These are phyloP conservation scores for Cyclopterus lumpus DNA, from an alignment of 2,797 vertebrate genomes.

Conservation along the genomic window DNA sequence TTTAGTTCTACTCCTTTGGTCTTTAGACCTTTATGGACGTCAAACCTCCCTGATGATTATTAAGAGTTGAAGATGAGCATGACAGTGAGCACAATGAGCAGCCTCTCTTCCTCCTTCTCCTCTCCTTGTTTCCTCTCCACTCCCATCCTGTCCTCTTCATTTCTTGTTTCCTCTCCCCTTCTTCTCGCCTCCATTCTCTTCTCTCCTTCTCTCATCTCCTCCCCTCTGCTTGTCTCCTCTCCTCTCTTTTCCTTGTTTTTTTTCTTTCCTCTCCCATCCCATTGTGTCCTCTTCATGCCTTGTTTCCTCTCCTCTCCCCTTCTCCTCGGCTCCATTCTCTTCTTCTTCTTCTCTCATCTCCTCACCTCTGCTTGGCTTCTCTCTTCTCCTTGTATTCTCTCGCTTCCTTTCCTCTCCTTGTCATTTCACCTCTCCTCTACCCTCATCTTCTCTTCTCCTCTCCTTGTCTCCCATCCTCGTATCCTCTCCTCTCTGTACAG, in stretches of 20 bases:
- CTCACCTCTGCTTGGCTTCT: too few species aligned
- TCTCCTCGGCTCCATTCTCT: neutral
- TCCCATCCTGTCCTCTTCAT: too few species aligned
- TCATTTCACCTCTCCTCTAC: too few species aligned
- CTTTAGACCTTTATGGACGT: constrained; percentile 15
- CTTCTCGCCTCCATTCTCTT: neutral
- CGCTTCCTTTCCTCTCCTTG: neutral
- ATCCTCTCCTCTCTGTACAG: neutral
- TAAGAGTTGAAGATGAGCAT: neutral
- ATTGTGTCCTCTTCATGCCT: neutral
- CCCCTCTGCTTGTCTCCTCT: neutral
- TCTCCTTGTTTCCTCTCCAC: neutral
- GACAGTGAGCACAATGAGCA: constrained; percentile 10
- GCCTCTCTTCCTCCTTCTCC: neutral
- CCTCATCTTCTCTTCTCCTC: neutral
- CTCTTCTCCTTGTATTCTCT: neutral
- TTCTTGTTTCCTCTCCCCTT: neutral
- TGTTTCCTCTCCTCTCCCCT: neutral
- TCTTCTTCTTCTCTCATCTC: neutral
- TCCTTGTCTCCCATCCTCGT: neutral
- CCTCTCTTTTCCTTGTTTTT: neutral
- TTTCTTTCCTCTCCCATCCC: neutral
- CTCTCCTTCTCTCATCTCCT: neutral
- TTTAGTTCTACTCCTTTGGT: neutral
- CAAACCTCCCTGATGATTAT: constrained; percentile 6